Conservation (phyloP, 1,140 invertebrate genomes). For the Colletes latitarsis region DNA sequence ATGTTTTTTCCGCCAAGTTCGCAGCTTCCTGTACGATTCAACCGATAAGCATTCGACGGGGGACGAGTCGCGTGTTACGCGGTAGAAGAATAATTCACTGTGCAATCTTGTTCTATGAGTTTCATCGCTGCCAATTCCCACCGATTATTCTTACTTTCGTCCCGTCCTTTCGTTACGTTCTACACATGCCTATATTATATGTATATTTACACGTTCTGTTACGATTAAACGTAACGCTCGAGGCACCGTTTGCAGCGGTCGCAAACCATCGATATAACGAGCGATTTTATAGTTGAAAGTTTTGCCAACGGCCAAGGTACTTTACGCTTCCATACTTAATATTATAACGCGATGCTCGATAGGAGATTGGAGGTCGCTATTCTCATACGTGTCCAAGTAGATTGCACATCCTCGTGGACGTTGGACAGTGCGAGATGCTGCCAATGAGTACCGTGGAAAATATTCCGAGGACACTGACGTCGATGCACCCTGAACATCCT, state of each 20-base stretch:
- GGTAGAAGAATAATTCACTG: neutral
- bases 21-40: neutral
- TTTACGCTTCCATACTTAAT: no score
- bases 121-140: neutral
- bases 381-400: neutral
- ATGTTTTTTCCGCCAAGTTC: neutral
- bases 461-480: conserved; percentile 27
- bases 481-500: conserved; percentile 15
- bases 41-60: conserved; percentile 6
- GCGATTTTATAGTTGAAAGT: no score
- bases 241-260: no score
- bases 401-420: conserved; percentile 2
- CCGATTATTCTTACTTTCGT: neutral
- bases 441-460: conserved; percentile 37
- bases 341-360: neutral
- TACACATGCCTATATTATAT: no score
- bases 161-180: no score
- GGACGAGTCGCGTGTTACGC: neutral
- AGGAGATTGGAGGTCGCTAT: neutral
- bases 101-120: no score
- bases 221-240: no score
- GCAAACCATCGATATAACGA: no score
- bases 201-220: no score
- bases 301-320: no score
- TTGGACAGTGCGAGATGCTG: neutral